phyloP scores from a whole-genome alignment of 2,888 invertebrate genomes.

The Drosophila hamatofila region DNA sequence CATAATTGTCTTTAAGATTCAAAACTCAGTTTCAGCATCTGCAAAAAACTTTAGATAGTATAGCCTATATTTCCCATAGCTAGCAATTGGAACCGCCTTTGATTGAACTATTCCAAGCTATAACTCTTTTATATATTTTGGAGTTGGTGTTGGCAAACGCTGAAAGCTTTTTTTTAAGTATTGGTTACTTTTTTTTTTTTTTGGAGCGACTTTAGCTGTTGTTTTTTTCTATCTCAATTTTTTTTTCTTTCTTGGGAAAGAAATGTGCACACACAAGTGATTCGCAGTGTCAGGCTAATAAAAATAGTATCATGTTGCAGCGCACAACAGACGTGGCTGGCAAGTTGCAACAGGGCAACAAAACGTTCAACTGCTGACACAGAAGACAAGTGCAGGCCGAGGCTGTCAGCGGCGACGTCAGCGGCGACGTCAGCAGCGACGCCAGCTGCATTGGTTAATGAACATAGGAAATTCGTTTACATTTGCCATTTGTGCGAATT shows the following conservation, averaged over 20 bases:
- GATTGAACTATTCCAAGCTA: neutral
- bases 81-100: neutral
- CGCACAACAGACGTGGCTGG: slow-evolving; percentile 36
- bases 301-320: slow-evolving; percentile 77
- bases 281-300: slow-evolving; percentile 60
- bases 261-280: slow-evolving; percentile 35
- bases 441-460: slow-evolving; percentile 60
- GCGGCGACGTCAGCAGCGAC: neutral
- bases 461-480: slow-evolving; percentile 77
- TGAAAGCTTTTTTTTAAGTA: neutral
- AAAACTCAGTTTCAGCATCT: too few relatives aligned
- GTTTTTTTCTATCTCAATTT: neutral
- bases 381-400: slow-evolving; percentile 52
- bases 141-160: neutral
- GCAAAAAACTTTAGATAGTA: too few relatives aligned
- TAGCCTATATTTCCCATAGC: neutral
- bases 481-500: slow-evolving; percentile 78
- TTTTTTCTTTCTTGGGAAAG: neutral
- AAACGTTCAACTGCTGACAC: slow-evolving; percentile 43
- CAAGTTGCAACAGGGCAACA: slow-evolving; percentile 41
- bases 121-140: neutral
- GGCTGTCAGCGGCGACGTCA: slow-evolving; percentile 23
- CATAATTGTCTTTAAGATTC: too few relatives aligned
- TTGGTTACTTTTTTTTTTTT: neutral
- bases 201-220: too few relatives aligned